Percentiles rank a stretch among this genome's conserved stretches.
Evolutionary conservation across 1,140 invertebrate species (phyloP).

Genomic region (Sesamia nonagrioides): DNA sequence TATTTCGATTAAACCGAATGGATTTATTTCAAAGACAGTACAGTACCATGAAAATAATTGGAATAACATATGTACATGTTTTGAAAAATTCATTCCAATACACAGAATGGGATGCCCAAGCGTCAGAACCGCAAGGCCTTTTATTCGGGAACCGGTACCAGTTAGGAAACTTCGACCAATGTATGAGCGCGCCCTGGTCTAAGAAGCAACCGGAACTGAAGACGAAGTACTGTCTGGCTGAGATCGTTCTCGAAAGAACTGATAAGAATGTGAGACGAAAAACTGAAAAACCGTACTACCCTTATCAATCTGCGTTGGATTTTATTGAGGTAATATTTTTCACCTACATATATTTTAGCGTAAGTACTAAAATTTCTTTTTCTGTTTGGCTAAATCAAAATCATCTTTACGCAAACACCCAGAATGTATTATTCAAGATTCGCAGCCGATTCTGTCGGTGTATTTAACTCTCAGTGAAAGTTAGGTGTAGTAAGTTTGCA

Average conservation of each 20-base stretch:
- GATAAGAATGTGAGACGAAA: conserved; percentile 73
- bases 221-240: conserved; percentile 88
- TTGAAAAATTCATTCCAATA: not conserved
- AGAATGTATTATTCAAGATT: too few relatives aligned
- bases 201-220: conserved; percentile 81
- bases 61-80: not conserved
- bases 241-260: conserved; percentile 76
- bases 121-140: conserved; percentile 88
- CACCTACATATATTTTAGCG: too few relatives aligned
- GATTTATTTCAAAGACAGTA: too few relatives aligned
- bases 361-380: too few relatives aligned
- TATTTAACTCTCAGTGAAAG: too few relatives aligned
- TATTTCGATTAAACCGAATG: too few relatives aligned
- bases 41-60: not conserved
- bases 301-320: conserved; percentile 84
- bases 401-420: too few relatives aligned
- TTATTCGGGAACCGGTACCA: conserved; percentile 88
- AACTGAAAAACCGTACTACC: conserved; percentile 76
- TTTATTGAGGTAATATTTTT: conserved; percentile 87
- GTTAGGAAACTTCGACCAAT: conserved; percentile 90
- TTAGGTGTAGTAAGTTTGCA: too few relatives aligned
- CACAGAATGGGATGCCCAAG: conserved; percentile 89
- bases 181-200: conserved; percentile 80
- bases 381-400: too few relatives aligned
- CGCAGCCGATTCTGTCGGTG: too few relatives aligned